Evolutionary conservation across 2,113 vertebrate species (phyloP).

Genomic region (Passer montanus): DNA sequence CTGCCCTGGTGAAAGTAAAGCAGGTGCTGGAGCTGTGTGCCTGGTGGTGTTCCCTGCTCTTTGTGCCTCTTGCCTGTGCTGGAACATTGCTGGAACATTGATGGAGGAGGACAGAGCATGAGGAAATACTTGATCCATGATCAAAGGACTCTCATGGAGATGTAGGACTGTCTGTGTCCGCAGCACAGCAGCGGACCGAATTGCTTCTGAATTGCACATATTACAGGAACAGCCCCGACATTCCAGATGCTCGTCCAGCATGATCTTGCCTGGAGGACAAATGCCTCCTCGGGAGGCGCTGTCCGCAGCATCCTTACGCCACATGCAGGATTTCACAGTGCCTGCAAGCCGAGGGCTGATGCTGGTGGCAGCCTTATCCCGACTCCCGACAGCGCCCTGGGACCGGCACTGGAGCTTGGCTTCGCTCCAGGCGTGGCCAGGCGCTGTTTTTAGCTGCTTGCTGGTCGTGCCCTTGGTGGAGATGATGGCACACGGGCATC

Average conservation of each 20-base stretch:
- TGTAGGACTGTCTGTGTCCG: fast-evolving
- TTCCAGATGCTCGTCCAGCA: not conserved
- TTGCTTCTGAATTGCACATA: not conserved
- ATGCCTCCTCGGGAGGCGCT: not conserved
- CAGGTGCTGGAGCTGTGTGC: not conserved
- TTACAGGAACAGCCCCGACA: not conserved
- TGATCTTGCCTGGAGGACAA: not conserved
- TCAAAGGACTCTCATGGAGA: not conserved
- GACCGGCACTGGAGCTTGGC: not conserved
- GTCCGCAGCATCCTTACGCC: fast-evolving
- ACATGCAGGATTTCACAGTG: not conserved
- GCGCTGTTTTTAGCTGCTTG: not conserved
- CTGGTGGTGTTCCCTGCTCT: fast-evolving
- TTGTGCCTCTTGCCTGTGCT: not conserved
- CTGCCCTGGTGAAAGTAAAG: not conserved
- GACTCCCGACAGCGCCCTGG: not conserved
- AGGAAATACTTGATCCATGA: not conserved
- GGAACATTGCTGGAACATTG: not conserved
- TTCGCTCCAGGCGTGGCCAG: fast-evolving
- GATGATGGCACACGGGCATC: not conserved
- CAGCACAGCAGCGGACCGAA: not conserved
- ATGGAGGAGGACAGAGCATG: not conserved
- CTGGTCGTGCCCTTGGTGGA: not conserved
- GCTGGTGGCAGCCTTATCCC: not conserved
- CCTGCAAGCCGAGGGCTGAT: not conserved